Evolutionary conservation across 2,797 vertebrate genomes (phyloP).

Genomic region (Sebastes dallii): DNA sequence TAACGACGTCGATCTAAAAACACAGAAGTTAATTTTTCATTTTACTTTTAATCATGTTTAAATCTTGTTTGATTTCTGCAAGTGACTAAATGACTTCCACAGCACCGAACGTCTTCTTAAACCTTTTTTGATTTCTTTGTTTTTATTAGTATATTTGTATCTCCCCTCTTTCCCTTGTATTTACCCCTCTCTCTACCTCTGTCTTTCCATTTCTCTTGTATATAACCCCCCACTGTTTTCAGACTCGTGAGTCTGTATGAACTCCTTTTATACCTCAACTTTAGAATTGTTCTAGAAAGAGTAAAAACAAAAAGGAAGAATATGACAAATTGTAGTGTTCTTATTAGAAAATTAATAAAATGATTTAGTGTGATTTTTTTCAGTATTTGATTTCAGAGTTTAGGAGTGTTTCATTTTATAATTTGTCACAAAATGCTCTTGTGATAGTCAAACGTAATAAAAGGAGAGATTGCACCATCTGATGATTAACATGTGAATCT

Average conservation of each 20-base stretch:
- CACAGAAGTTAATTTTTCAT: background rate
- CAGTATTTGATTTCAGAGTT: conserved; percentile 79
- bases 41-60: background rate
- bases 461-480: conserved; percentile 80
- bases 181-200: conserved; percentile 87
- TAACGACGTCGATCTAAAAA: background rate
- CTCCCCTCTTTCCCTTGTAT: conserved; percentile 82
- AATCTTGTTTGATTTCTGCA: conserved; percentile 30
- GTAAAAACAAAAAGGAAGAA: conserved; percentile 84
- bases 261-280: conserved; percentile 92
- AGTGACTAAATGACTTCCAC: conserved; percentile 63
- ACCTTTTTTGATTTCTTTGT: conserved; percentile 66
- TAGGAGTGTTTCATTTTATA: conserved; percentile 82
- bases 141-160: conserved; percentile 84
- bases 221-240: conserved; percentile 88
- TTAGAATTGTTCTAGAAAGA: conserved; percentile 91
- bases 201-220: conserved; percentile 87
- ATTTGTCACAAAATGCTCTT: conserved; percentile 83
- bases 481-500: conserved; percentile 67
- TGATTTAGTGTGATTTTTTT: conserved; percentile 86
- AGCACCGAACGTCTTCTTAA: conserved; percentile 72
- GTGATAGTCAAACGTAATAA: conserved; percentile 85
- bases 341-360: conserved; percentile 90
- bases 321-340: conserved; percentile 90
- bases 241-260: conserved; percentile 86